phyloP scores from a whole-genome alignment of 1,140 invertebrate genomes.

The Drusus annulatus region DNA sequence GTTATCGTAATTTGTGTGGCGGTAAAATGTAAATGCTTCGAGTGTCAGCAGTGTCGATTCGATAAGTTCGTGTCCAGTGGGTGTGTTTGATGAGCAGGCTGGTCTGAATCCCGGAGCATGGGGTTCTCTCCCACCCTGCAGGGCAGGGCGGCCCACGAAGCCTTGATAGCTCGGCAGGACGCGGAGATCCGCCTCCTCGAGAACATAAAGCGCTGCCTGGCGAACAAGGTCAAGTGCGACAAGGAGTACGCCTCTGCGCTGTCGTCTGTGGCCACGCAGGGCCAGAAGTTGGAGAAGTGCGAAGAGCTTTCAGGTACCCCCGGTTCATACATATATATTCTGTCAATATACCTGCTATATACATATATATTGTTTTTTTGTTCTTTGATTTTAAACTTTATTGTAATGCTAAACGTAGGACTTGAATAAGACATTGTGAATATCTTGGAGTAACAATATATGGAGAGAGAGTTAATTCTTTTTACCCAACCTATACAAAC shows the following conservation, averaged over 20 bases:
- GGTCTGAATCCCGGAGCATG: constrained; percentile 72
- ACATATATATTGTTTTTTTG: too few relatives aligned
- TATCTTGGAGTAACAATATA: too few relatives aligned
- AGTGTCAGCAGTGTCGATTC: not conserved
- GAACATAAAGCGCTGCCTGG: constrained; percentile 88
- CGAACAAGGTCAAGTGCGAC: constrained; percentile 90
- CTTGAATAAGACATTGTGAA: too few relatives aligned
- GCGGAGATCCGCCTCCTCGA: constrained; percentile 92
- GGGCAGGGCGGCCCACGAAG: constrained; percentile 87
- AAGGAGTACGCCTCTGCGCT: constrained; percentile 90
- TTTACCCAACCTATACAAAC: too few relatives aligned
- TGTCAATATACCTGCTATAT: too few relatives aligned
- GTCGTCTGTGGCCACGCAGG: constrained; percentile 82
- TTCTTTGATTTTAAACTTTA: too few relatives aligned
- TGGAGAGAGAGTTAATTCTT: too few relatives aligned
- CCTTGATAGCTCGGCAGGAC: constrained; percentile 88
- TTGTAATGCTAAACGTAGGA: too few relatives aligned
- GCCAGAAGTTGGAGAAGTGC: constrained; percentile 86
- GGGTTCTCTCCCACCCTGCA: constrained; percentile 89
- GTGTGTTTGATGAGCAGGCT: not conserved
- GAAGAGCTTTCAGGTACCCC: constrained; percentile 81
- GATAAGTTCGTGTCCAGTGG: not conserved
- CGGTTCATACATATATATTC: too few relatives aligned
- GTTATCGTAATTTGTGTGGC: not conserved
- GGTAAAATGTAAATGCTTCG: constrained; percentile 33